Base-by-base conservation (phyloP, 37 sponge, comb jelly and placozoan genomes). In the Diacarnus erythraeanus region DNA sequence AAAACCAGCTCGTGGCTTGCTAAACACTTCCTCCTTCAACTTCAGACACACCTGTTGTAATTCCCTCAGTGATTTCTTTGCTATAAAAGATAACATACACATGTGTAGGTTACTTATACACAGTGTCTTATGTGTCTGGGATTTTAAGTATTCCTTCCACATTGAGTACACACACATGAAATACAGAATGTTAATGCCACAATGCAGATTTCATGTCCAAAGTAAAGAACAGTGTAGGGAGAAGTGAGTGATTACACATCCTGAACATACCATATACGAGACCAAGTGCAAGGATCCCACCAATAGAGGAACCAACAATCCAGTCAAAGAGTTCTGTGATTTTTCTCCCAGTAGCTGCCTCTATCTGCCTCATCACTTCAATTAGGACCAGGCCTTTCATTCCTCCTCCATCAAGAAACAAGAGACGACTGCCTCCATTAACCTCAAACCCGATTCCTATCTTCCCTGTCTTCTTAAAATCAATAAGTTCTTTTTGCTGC, bases 301-400 rank as follows among this genome's bases (percentile, higher is more conserved):
- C 88, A 38, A 70, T 88, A 17, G 76, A 74, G 42, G 78, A 77
- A 0, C 88, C 88, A 33, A 88, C 54, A 20, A 88, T 88, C 88
- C 88, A 88, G 42, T 88, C 88, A 88, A 88, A 88, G 34, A 88
- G 88, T 42, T 88, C 78, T 17, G 72, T 77, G 25, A 82, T 88
- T 59, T 42, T 81, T 38, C 59, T 76, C 9, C 88, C 88, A 3
- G 88, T 88, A 23, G 30, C 12, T 44, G 77, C 37, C 57, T 88
- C 88, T 21, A 88, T 27, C 35, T 66, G 41, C 5, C 40, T 38
- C 40, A 88, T 59, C 12, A 81, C 42, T 65, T 88, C 88, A 44
- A 88, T 71, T 42, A 77, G 77, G 25, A 81, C 59, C 61, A 88
- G 82, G 1, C 88, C 88, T 60, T 72, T 76, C 33, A 88, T 82